Conservation (phyloP, 2,797 vertebrate genomes). For the Balearica regulorum region DNA sequence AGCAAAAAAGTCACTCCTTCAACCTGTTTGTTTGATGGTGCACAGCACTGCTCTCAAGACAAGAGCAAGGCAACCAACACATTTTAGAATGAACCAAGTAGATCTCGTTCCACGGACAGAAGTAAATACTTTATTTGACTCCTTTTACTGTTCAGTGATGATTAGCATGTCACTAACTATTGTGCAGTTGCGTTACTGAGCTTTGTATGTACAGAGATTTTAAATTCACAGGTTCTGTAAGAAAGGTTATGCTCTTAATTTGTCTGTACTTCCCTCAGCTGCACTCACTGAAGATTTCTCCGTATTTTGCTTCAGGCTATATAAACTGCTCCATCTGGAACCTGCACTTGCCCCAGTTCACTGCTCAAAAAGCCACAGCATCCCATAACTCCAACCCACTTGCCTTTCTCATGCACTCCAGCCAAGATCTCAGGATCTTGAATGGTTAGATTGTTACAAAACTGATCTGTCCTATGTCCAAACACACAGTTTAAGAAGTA, state of each 20-base stretch:
- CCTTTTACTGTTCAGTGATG: background rate
- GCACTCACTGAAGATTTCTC: background rate
- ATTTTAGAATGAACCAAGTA: background rate
- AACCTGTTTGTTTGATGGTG: background rate
- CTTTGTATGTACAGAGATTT: fast-evolving
- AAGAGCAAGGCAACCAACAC: background rate
- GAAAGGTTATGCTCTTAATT: background rate
- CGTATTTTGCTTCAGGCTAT: background rate
- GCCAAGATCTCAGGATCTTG: background rate
- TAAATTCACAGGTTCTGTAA: background rate
- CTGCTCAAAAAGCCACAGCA: background rate
- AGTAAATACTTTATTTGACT: background rate
- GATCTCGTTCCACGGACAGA: background rate
- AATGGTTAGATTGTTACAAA: background rate
- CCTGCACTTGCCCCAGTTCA: background rate
- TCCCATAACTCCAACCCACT: background rate
- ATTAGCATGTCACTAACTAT: background rate
- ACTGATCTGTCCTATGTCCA: background rate
- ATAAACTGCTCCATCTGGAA: background rate
- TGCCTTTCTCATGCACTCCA: background rate
- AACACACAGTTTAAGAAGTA: background rate
- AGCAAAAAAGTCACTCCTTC: background rate
- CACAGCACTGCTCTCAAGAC: background rate
- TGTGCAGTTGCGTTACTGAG: background rate
- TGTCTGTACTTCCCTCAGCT: background rate